Conservation (phyloP, 2,888 invertebrate species). For the Zhuqinia jingwanae region DNA sequence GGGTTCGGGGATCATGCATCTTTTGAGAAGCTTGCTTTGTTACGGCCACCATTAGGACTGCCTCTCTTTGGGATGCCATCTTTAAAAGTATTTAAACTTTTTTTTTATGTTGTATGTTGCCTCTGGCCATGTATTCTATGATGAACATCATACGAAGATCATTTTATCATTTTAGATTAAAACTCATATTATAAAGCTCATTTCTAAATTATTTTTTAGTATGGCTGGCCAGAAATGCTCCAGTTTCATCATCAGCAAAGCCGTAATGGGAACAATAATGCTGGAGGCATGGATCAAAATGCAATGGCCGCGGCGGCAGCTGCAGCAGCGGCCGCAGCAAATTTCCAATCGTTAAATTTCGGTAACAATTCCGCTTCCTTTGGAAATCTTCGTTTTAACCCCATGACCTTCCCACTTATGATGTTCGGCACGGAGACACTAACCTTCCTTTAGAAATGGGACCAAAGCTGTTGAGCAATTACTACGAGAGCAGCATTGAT, state of each 20-base stretch:
- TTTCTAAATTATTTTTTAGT: constrained; percentile 80
- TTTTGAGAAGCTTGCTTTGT: constrained; percentile 68
- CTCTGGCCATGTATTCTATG: not conserved
- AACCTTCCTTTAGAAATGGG: constrained; percentile 87
- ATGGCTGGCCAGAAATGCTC: constrained; percentile 80
- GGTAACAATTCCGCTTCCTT: constrained; percentile 57
- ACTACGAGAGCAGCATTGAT: constrained; percentile 43
- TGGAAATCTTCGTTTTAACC: constrained; percentile 77
- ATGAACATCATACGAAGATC: not conserved
- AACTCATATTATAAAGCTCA: too few relatives aligned
- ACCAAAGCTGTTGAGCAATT: constrained; percentile 81
- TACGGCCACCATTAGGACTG: constrained; percentile 75
- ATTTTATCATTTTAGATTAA: constrained; percentile 5
- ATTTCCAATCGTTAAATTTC: constrained; percentile 53
- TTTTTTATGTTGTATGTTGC: constrained; percentile 20
- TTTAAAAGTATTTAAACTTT: constrained; percentile 81
- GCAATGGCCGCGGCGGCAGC: constrained; percentile 35
- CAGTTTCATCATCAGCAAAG: constrained; percentile 80
- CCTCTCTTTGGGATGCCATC: constrained; percentile 80
- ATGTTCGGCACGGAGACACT: constrained; percentile 85
- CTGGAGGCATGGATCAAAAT: constrained; percentile 19
- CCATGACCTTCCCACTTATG: constrained; percentile 71
- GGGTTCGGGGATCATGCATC: constrained; percentile 54
- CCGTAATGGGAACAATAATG: constrained; percentile 34
- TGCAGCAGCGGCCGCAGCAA: constrained; percentile 54